Base-by-base conservation (phyloP, 1,140 invertebrate genomes). In the Papilio helenus region DNA sequence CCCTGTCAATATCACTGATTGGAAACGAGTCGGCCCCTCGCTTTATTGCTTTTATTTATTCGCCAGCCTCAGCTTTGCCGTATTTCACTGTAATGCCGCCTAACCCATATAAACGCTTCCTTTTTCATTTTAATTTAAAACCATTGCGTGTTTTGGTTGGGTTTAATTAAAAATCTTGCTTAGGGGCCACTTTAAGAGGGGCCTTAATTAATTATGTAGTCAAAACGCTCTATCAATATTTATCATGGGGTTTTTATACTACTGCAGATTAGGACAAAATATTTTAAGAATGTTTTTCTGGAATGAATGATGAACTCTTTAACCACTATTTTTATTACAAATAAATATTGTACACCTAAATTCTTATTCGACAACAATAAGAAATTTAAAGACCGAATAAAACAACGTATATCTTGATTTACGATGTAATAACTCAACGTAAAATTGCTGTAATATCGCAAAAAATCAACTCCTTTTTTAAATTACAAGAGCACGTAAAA, bases 1-100 rank as follows among this genome's bases (percentile, higher is more conserved):
- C 86, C 86, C 79, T 87, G 87, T 91, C 87, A 91, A 90, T 90
- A 89, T 83, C 82, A 68, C 81, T 89, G 90, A 90, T 89, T 89
- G 88, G 86, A 86, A 88, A 83, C 79, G 83, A 79, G 79, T 42
- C 73, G 84, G 29, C 76, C 77, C 80, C 74, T 68, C 80, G 81
- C 80, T 88, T 87, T 86, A 88, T 88, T 86, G 77, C 83, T 80
- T 88, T 85, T 87, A 88, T 88, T 86, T 85, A 85, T 86, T 82
- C 79, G 84, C 79, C 68, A 61, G 77, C 65, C 76, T 51, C 81
- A 49, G 23, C 79, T 72, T 76, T 74, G 77, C 39, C 44, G 61
- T 81, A 83, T 80, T 76, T 81, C 58, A 76, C 79, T 74, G 58
- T 79, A 79, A 34, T 58, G 58, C 55, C 39, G 76, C 51, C 76